These are phyloP conservation scores for Anarrhichthys ocellatus DNA, from an alignment of 2,113 vertebrate genomes.

Conservation along the genomic window DNA sequence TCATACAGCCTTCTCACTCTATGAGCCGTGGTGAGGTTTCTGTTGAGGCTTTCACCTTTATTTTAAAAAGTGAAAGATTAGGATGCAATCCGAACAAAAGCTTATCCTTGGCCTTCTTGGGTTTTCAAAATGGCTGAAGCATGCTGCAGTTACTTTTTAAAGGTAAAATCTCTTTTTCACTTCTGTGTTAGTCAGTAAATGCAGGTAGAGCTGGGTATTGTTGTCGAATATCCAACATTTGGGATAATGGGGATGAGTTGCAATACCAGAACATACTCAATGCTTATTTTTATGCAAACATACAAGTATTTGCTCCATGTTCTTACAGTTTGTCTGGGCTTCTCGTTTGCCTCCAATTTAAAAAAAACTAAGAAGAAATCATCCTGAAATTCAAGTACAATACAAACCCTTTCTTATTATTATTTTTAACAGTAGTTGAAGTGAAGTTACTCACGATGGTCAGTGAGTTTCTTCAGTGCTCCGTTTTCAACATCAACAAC, in stretches of 20 bases:
- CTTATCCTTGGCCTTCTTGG: not conserved
- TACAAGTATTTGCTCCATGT: not conserved
- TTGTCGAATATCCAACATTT: not conserved
- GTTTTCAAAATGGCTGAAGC: not conserved
- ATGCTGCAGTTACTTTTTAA: not conserved
- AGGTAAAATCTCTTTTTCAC: not conserved
- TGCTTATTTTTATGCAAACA: not conserved
- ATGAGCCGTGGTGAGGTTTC: not conserved
- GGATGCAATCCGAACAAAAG: not conserved
- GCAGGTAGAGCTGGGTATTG: no score
- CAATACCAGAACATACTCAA: not conserved
- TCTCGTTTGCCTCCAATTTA: not conserved
- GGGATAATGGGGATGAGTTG: not conserved
- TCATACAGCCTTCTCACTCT: no score
- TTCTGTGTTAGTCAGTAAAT: not conserved
- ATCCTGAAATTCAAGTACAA: not conserved
- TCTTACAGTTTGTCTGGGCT: not conserved
- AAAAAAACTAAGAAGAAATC: not conserved
- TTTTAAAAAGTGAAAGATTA: not conserved
- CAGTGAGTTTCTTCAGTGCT: not conserved
- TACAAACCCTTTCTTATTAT: not conserved
- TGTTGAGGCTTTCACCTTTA: fast-evolving
- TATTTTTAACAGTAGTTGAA: not conserved
- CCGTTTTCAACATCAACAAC: not conserved
- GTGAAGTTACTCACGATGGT: not conserved